Evolutionary conservation across 2,113 vertebrate genomes (phyloP), one percentile per base, ranked within the genome.

Genomic region (Aspiorhynchus laticeps): DNA sequence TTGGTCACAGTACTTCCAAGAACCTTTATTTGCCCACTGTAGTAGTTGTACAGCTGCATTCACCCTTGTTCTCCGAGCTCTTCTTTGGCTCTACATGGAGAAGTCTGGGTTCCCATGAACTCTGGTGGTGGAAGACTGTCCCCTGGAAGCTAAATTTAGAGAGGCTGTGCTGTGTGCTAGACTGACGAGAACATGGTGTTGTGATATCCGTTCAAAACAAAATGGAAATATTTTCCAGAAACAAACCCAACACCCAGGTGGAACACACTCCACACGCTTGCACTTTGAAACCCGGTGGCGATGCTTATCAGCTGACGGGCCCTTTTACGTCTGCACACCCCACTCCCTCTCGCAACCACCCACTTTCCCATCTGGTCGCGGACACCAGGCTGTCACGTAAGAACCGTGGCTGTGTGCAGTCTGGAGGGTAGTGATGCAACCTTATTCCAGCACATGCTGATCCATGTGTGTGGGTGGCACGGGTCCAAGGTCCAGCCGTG

Each of bases 71-170:
- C 63, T 7, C 12, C 26, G 5, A 31, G 26, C 63, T 85, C 84
- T 53, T 93, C 88, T 90, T 61, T 73, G 81, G 63, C 87, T 90
- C 90, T 88, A 84, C 36, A 87, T 89, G 90, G 87, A 91, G 91
- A 92, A 91, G 90, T 90, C 65, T 84, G 65, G 86, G 91, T 92
- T 93, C 91, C 90, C 86, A 74, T 51, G 63, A 73, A 71, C 81
- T 82, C 7, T 43, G 3, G 2, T 0, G 1, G 90, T 92, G 92
- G 87, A 91, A 89, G 84, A 80, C 76, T 88, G 87, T 79, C 78
- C 80, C 88, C 87, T 91, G 88, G 90, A 82, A 87, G 71, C 76
- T 92, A 96, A 93, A 93, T 93, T 93, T 94, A 95, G 92, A 86
- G 91, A 87, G 84, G 89, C 83, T 86, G n/a, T n/a, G n/a, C n/a